phyloP scores from a whole-genome alignment of 2,888 invertebrate genomes.

The Morpho achilles region DNA sequence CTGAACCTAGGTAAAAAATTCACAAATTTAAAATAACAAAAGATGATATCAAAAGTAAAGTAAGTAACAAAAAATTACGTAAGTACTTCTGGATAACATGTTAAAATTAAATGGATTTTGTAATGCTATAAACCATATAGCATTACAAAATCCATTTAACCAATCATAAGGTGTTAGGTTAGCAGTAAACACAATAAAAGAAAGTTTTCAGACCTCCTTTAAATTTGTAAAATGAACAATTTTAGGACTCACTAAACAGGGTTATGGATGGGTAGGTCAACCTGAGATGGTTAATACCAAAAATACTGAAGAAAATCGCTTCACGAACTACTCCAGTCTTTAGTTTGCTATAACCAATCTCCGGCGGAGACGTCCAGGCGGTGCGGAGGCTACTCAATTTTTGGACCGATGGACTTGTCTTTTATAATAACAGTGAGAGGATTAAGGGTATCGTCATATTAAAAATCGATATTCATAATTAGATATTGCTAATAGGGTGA shows the following conservation, averaged over 20 bases:
- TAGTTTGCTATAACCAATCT: conserved; percentile 62
- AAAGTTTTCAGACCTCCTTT: background rate
- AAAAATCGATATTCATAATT: conserved; percentile 74
- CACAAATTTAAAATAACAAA: background rate
- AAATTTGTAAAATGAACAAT: background rate
- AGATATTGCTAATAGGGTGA: conserved; percentile 67
- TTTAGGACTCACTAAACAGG: conserved; percentile 41
- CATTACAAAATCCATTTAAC: too few relatives aligned
- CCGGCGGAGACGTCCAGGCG: conserved; percentile 59
- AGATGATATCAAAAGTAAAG: too few relatives aligned
- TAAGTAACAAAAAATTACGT: background rate
- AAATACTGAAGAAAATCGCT: conserved; percentile 79
- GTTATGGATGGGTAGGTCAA: conserved; percentile 40
- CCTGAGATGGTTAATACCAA: conserved; percentile 66
- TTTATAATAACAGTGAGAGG: conserved; percentile 58
- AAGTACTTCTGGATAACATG: background rate
- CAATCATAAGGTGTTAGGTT: too few relatives aligned
- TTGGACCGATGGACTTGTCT: conserved; percentile 35
- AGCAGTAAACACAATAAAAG: background rate
- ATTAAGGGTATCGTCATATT: conserved; percentile 54
- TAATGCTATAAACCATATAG: background rate
- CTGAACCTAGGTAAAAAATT: conserved; percentile 11
- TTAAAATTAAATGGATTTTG: background rate
- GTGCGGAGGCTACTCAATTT: conserved; percentile 67
- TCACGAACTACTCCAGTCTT: conserved; percentile 78